A percentile compares a stretch with the other conserved stretches of the same genome.
These are phyloP conservation scores for Tetramorium alpestre DNA, from an alignment of 1,140 invertebrate species.

Conservation along the genomic window DNA sequence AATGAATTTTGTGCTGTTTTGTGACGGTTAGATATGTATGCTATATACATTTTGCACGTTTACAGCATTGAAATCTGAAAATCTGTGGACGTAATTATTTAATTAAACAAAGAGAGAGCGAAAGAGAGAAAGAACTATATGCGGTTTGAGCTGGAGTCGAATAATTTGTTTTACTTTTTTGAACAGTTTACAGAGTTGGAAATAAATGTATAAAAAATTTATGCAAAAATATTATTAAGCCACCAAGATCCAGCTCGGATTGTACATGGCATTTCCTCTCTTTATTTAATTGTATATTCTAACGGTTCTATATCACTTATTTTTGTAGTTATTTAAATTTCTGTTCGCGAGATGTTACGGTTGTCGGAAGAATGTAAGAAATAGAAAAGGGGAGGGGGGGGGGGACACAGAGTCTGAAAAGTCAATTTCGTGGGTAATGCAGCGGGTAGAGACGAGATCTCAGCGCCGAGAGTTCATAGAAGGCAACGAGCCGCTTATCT, in stretches of 20 bases:
- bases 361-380: neutral
- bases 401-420: neutral
- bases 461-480: neutral
- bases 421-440: constrained; percentile 1
- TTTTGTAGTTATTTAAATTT: neutral
- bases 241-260: too few relatives aligned
- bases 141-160: too few relatives aligned
- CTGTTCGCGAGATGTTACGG: neutral
- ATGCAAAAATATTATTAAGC: too few relatives aligned
- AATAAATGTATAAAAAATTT: too few relatives aligned
- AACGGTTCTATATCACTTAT: too few relatives aligned
- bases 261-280: too few relatives aligned
- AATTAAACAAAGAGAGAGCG: too few relatives aligned
- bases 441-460: neutral
- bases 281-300: too few relatives aligned
- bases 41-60: neutral
- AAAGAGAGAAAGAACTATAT: too few relatives aligned
- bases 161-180: too few relatives aligned
- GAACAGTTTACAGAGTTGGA: too few relatives aligned
- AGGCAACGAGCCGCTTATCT: constrained; percentile 24
- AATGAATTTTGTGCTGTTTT: neutral
- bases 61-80: neutral
- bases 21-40: neutral
- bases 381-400: too few relatives aligned
- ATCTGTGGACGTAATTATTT: neutral